Conservation (phyloP, 2,113 vertebrate genomes). For the Lasiurus cinereus region DNA sequence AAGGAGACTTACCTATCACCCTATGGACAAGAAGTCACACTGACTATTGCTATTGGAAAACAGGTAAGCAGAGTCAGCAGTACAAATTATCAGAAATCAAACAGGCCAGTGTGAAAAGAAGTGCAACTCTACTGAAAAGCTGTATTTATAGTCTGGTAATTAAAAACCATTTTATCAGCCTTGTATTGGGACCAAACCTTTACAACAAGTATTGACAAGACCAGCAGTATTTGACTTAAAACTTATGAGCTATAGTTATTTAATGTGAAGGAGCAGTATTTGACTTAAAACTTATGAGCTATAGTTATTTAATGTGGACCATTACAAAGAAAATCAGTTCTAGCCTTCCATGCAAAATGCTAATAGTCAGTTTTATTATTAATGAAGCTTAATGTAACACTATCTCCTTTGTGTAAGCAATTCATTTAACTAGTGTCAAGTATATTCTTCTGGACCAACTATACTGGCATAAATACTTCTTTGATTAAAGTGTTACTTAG, state of each 20-base stretch:
- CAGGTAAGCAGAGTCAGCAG: slow-evolving; percentile 96
- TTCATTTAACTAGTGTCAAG: slow-evolving; percentile 82
- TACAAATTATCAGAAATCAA: slow-evolving; percentile 98
- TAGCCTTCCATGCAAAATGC: slow-evolving; percentile 82
- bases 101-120: slow-evolving; percentile 87
- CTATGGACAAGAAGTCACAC: slow-evolving; percentile 81
- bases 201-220: slow-evolving; percentile 91
- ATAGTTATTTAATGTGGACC: slow-evolving; percentile 89
- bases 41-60: slow-evolving; percentile 88
- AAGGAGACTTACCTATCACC: slow-evolving; percentile 88
- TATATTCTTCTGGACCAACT: slow-evolving; percentile 77
- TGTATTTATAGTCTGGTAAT: slow-evolving; percentile 96
- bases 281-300: slow-evolving; percentile 93
- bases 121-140: slow-evolving; percentile 87
- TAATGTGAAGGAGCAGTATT: slow-evolving; percentile 92
- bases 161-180: slow-evolving; percentile 97
- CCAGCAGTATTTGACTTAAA: slow-evolving; percentile 90
- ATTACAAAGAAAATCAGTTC: slow-evolving; percentile 83
- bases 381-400: slow-evolving; percentile 82
- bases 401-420: slow-evolving; percentile 71
- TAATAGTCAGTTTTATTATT: slow-evolving; percentile 85
- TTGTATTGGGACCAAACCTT: slow-evolving; percentile 87
- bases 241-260: slow-evolving; percentile 92
- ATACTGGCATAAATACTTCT: slow-evolving; percentile 70
- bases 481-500: slow-evolving; percentile 82